Percentiles rank a stretch among this genome's conserved stretches.
phyloP scores from a whole-genome alignment of 2,797 vertebrate genomes.

The Alfaro cultratus region DNA sequence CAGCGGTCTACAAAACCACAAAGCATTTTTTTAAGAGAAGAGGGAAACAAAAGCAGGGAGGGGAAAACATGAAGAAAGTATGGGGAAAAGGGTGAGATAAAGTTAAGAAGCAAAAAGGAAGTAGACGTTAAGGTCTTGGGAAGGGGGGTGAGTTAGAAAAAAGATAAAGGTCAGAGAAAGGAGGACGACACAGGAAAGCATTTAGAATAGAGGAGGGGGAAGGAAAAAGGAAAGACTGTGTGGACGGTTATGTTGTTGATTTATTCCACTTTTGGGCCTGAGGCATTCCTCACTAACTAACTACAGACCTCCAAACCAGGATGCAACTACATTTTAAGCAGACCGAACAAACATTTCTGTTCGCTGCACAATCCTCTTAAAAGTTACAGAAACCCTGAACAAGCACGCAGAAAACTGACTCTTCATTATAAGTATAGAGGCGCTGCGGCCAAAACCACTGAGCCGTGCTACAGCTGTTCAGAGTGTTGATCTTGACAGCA shows the following conservation, averaged over 20 bases:
- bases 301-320: constrained; percentile 49
- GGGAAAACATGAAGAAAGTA: constrained; percentile 7
- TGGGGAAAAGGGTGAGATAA: constrained; percentile 20
- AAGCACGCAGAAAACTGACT: constrained; percentile 21
- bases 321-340: constrained; percentile 42
- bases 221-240: constrained; percentile 14
- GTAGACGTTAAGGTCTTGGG: constrained; percentile 12
- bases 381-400: constrained; percentile 23
- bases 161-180: constrained; percentile 46
- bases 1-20: constrained; percentile 41
- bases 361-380: constrained; percentile 15
- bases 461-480: constrained; percentile 57
- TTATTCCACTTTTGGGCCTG: constrained; percentile 52
- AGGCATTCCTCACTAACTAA: constrained; percentile 60
- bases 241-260: constrained; percentile 48
- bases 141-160: constrained; percentile 14
- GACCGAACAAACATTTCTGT: constrained; percentile 25
- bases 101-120: constrained; percentile 38
- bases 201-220: constrained; percentile 30
- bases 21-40: constrained; percentile 39
- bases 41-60: constrained; percentile 28
- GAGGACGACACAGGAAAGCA: constrained; percentile 17
- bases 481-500: constrained; percentile 70
- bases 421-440: constrained; percentile 51
- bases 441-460: constrained; percentile 49